phyloP scores from a whole-genome alignment of 2,113 vertebrate species.

The Melanerpes formicivorus region DNA sequence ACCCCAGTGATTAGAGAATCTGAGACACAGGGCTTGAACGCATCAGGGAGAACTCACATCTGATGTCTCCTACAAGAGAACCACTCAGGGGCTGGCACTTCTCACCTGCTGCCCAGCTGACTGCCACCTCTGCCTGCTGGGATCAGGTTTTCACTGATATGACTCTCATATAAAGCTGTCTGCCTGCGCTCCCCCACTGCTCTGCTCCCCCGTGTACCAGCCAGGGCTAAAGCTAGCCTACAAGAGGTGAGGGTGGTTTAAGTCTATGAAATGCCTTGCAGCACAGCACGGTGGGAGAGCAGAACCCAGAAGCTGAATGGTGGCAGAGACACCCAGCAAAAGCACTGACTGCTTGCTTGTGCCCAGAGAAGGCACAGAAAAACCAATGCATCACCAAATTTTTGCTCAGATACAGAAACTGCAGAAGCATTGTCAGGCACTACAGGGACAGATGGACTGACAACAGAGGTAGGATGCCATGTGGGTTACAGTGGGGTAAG shows the following conservation, averaged over 20 bases:
- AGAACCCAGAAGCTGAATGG: accelerated
- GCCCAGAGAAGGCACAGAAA: neutral
- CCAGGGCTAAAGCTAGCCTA: neutral
- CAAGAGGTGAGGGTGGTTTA: neutral
- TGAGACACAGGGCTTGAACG: accelerated
- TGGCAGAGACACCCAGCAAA: accelerated
- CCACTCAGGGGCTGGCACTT: accelerated
- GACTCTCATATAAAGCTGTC: accelerated
- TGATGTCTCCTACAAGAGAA: neutral
- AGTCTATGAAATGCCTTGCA: neutral
- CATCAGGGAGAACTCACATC: neutral
- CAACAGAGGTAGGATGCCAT: neutral
- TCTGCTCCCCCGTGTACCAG: accelerated
- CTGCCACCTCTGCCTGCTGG: neutral
- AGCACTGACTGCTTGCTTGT: neutral
- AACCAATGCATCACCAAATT: accelerated
- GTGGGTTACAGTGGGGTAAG: neutral
- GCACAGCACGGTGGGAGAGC: accelerated
- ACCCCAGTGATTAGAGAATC: neutral
- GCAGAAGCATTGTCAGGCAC: neutral
- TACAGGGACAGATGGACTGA: accelerated
- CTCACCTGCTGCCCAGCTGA: neutral
- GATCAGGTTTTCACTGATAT: accelerated
- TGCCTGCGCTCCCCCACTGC: accelerated
- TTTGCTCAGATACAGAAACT: neutral